Base-by-base conservation (phyloP, 2,888 invertebrate species). In the Junonia oenone region DNA sequence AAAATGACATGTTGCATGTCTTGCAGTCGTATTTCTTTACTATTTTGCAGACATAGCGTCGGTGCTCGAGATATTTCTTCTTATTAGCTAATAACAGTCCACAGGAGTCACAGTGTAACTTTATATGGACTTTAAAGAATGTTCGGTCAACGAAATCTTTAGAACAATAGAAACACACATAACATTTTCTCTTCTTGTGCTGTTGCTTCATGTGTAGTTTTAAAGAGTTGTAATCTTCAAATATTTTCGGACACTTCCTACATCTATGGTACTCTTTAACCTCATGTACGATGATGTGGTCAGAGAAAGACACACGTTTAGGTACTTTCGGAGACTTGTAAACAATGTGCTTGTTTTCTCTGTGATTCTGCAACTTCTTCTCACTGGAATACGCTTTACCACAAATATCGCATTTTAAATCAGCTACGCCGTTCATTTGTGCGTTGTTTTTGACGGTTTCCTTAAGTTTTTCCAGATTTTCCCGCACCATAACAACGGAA, bases 61-160 rank as follows among this genome's bases (percentile, higher is more conserved):
- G 72, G 38, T 90, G 89, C 4, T 79, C 75, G 0, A 65, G 40
- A 37, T 73, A 78, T 51, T 73, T 62, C 0, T 66, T 56, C 62
- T 75, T 81, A 56, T 64, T 82, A 0, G 66, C 64, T 1, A 81
- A 68, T 0, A 84, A 62, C 0, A 63, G 5, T 0, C 76, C 73
- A 14, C 89, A 89, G 0, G 75, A 55, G 40, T 85, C 81, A 38
- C 88, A 89, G 35, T 90, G 89, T n/a, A 87, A 51, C 53, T 78
- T 81, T 0, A 89, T 79, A 49, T 90, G 89, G 0, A 84, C 75
- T 72, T 89, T 89, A 31, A 89, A 89, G 31, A 86, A 78, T 65
- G 75, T 81, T 35, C 86, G 71, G 55, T 88, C 84, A 1, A 73
- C 72, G 58, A 88, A 89, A 6, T 75, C 78, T 56, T 78, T 87